Conservation (phyloP, 1,140 invertebrate genomes). For the Cotesia glomerata region DNA sequence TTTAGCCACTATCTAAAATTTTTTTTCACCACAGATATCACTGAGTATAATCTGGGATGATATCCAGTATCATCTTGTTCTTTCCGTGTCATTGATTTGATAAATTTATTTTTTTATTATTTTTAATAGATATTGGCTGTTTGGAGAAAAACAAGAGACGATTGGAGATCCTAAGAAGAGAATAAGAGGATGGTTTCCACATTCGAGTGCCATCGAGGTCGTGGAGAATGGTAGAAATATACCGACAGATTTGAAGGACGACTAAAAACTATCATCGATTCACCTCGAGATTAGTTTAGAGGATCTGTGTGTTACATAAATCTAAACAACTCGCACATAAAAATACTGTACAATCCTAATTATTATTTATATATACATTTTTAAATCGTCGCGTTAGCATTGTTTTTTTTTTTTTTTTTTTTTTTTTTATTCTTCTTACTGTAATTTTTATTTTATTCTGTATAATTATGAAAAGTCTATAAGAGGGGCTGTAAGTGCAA, state of each 20-base stretch:
- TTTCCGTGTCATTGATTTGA: background rate
- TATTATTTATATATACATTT: background rate
- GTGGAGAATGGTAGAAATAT: conserved; percentile 53
- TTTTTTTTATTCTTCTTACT: too few relatives aligned
- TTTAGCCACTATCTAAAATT: too few relatives aligned
- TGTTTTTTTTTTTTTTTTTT: too few relatives aligned
- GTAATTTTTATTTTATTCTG: background rate
- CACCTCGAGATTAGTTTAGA: conserved; percentile 3
- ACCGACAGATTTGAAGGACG: conserved; percentile 39
- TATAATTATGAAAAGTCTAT: background rate
- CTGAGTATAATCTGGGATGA: too few relatives aligned
- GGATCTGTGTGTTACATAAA: conserved; percentile 1
- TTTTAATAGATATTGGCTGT: conserved; percentile 78
- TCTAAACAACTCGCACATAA: background rate
- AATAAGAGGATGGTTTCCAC: conserved; percentile 86
- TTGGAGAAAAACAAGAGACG: conserved; percentile 74
- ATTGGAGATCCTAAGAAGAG: conserved; percentile 42
- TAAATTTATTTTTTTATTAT: conserved; percentile 21
- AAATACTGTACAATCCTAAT: background rate
- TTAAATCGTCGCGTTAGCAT: background rate
- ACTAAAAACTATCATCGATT: conserved; percentile 9
- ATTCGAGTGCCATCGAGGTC: conserved; percentile 72
- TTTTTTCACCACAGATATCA: too few relatives aligned
- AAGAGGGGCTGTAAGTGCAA: background rate
- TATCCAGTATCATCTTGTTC: too few relatives aligned